Evolutionary conservation across 2,888 invertebrate genomes (phyloP), one percentile per base, ranked within the genome.

Genomic region (Mimachlamys varia): DNA sequence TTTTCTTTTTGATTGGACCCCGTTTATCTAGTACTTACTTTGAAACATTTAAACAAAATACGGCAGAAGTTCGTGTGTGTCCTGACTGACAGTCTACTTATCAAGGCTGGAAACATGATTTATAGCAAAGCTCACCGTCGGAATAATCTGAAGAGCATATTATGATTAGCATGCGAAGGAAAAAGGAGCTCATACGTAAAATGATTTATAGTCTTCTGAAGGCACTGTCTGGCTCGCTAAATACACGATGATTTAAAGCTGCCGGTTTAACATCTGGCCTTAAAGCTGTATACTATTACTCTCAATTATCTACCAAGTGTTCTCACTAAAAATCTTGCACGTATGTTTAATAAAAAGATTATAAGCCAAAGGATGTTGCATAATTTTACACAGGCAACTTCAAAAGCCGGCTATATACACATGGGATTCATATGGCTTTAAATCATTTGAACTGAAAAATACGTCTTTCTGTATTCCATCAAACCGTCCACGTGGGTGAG

Each of bases 261-360:
- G 76, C 0, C 76, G 76, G 76, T 76, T 76, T 76, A 76, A 76
- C 76, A 76, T 76, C 76, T 76, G 76, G 76, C 76, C 76, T 76
- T 76, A 76, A 76, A 76, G 5, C 76, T 76, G 76, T 76, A 76
- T 76, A 76, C 76, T 76, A 76, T 76, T 76, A 76, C 76, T 76
- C 22, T 27, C 76, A 76, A 76, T 76, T 76, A 76, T 76, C 76
- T 76, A 33, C 76, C 76, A 76, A 76, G 76, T 76, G 76, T 76
- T 76, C 76, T 76, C 76, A 76, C 76, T 76, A 76, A 76, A 76
- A 76, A 76, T 76, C 76, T 76, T 76, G 76, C 76, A 76, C 76
- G 76, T 33, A 76, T 76, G 76, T 76, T 76, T 76, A 76, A 76
- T 76, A 76, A 76, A 76, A 76, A 76, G 76, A 76, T 76, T 76